phyloP scores from a whole-genome alignment of 1,140 invertebrate genomes.

The Wasmannia auropunctata region DNA sequence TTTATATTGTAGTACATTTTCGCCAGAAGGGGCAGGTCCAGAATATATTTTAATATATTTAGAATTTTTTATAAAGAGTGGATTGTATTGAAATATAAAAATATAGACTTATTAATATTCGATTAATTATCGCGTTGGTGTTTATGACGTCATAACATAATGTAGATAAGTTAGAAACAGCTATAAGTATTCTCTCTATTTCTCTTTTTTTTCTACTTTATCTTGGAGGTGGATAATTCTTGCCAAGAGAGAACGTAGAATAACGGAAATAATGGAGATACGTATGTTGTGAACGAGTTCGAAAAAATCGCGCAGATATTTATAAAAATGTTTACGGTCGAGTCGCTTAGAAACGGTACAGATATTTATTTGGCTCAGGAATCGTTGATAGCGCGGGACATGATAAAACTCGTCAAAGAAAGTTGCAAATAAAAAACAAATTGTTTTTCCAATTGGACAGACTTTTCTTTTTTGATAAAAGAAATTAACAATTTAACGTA shows the following conservation, averaged over 20 bases:
- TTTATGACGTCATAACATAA: neutral
- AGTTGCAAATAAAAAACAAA: neutral
- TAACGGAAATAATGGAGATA: conserved; percentile 3
- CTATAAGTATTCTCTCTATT: neutral
- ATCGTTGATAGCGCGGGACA: neutral
- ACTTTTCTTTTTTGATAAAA: neutral
- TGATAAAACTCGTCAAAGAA: conserved; percentile 22
- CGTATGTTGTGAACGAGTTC: neutral
- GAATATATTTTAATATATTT: conserved; percentile 31
- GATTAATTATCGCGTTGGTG: conserved; percentile 2
- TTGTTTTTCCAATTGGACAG: neutral
- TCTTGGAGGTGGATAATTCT: conserved; percentile 56
- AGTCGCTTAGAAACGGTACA: conserved; percentile 15
- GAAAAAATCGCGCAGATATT: conserved; percentile 75
- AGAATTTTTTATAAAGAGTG: conserved; percentile 3
- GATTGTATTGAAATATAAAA: neutral
- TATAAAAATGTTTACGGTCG: conserved; percentile 80
- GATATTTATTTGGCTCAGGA: neutral
- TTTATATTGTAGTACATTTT: conserved; percentile 2
- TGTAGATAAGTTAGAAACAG: neutral
- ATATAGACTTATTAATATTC: neutral
- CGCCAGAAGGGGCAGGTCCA: neutral
- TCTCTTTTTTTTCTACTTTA: conserved; percentile 4
- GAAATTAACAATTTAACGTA: conserved; percentile 9
- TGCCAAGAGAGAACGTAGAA: conserved; percentile 47